Conservation (phyloP, 2,113 vertebrate genomes). For the Mesembrinibis cayennensis region DNA sequence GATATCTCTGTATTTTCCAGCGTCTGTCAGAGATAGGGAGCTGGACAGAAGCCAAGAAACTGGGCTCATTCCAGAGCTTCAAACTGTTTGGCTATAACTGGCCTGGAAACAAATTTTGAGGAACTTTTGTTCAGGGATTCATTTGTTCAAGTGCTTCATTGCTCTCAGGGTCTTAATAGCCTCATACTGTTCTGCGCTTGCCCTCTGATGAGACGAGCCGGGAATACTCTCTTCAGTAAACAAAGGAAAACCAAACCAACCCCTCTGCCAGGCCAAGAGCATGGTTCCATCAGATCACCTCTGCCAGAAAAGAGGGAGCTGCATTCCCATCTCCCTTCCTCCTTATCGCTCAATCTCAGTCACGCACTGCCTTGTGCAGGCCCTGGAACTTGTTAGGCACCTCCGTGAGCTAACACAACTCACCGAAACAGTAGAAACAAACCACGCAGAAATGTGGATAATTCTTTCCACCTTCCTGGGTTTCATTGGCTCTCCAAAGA, state of each 20-base stretch:
- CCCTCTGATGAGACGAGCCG: neutral
- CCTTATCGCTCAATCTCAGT: neutral
- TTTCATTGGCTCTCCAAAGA: neutral
- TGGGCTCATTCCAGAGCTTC: neutral
- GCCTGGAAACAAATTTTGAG: conserved; percentile 28
- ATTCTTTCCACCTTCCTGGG: neutral
- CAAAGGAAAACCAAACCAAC: neutral
- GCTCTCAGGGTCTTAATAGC: neutral
- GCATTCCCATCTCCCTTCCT: neutral
- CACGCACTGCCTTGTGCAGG: accelerated
- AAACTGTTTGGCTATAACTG: neutral
- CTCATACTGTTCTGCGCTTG: neutral
- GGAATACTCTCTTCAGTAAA: neutral
- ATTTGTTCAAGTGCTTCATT: conserved; percentile 14
- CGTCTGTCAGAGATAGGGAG: conserved; percentile 16
- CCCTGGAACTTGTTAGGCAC: neutral
- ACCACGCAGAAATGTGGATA: neutral
- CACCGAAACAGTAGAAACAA: neutral
- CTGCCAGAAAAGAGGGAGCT: neutral
- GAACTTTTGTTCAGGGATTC: conserved; percentile 12
- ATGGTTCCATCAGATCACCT: neutral
- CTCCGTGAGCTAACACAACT: neutral
- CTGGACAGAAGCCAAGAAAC: conserved; percentile 29
- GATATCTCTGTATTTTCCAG: conserved; percentile 40
- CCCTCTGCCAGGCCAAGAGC: neutral